These are phyloP conservation scores for Germaria angustata DNA, from an alignment of 2,888 invertebrate genomes.

Conservation along the genomic window DNA sequence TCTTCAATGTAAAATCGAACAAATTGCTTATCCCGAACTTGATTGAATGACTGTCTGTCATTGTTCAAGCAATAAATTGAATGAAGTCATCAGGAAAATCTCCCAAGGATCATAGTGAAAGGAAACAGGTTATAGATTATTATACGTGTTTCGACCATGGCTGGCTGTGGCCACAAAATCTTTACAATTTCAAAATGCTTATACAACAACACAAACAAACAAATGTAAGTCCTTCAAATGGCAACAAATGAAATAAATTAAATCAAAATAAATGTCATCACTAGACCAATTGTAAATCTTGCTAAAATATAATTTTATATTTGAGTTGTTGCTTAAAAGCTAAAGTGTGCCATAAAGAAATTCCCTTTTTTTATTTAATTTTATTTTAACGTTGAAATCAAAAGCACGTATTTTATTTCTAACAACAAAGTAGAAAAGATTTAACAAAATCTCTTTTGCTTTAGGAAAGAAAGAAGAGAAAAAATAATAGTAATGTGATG, in stretches of 20 bases:
- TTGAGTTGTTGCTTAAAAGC: slow-evolving; percentile 1
- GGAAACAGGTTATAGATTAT: slow-evolving; percentile 18
- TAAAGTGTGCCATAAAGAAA: background rate
- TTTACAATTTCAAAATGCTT: slow-evolving; percentile 21
- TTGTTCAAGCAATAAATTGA: slow-evolving; percentile 66
- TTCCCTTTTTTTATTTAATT: background rate
- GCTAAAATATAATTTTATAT: slow-evolving; percentile 32
- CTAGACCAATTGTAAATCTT: slow-evolving; percentile 52
- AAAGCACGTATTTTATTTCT: slow-evolving; percentile 10
- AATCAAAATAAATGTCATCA: slow-evolving; percentile 64
- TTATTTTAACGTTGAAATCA: background rate
- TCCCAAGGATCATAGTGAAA: slow-evolving; percentile 18
- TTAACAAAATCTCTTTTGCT: slow-evolving; percentile 9
- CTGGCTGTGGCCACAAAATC: slow-evolving; percentile 4
- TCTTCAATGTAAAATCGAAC: slow-evolving; percentile 1
- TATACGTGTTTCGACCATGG: background rate
- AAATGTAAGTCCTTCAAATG: slow-evolving; percentile 28
- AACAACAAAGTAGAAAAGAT: background rate
- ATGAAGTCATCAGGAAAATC: slow-evolving; percentile 66
- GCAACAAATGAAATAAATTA: slow-evolving; percentile 45
- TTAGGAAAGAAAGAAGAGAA: background rate
- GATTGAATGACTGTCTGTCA: slow-evolving; percentile 23
- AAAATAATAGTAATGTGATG: background rate
- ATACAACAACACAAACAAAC: slow-evolving; percentile 42
- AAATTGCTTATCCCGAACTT: slow-evolving; percentile 25